These are phyloP conservation scores for Bombus haemorrhoidalis DNA, from an alignment of 1,140 invertebrate genomes.

Conservation along the genomic window DNA sequence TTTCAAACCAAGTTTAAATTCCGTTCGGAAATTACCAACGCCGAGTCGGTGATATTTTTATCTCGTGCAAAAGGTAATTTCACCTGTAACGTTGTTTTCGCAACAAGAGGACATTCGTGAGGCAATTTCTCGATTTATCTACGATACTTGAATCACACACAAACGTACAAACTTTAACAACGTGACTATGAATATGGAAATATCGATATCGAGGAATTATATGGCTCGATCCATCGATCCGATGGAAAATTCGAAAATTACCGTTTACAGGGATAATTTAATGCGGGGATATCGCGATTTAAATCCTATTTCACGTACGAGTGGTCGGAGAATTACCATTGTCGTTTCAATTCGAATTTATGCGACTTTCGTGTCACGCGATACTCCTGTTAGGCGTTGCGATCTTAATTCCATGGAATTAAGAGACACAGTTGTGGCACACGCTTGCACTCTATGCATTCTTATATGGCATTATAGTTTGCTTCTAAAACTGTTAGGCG, in stretches of 20 bases:
- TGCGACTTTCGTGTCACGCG: background rate
- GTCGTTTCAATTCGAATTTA: constrained; percentile 21
- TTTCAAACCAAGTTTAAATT: background rate
- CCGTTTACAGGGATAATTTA: constrained; percentile 2
- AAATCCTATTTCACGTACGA: constrained; percentile 26
- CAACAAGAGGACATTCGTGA: background rate
- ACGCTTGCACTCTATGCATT: background rate
- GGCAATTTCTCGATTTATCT: background rate
- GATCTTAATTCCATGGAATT: constrained; percentile 18
- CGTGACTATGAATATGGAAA: background rate
- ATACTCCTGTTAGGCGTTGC: constrained; percentile 4
- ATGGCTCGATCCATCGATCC: background rate
- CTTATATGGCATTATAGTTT: background rate
- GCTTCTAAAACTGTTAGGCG: background rate
- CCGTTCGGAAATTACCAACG: background rate
- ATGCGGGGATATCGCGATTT: constrained; percentile 15
- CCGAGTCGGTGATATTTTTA: background rate
- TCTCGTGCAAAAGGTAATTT: background rate
- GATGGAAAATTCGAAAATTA: constrained; percentile 5
- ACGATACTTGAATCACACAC: background rate
- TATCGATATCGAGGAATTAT: background rate
- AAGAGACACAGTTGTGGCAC: background rate
- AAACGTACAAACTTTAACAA: background rate
- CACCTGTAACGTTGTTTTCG: background rate
- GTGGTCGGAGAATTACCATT: background rate